Evolutionary conservation across 2,888 invertebrate species (phyloP).

Genomic region (Idaea dimidiata): DNA sequence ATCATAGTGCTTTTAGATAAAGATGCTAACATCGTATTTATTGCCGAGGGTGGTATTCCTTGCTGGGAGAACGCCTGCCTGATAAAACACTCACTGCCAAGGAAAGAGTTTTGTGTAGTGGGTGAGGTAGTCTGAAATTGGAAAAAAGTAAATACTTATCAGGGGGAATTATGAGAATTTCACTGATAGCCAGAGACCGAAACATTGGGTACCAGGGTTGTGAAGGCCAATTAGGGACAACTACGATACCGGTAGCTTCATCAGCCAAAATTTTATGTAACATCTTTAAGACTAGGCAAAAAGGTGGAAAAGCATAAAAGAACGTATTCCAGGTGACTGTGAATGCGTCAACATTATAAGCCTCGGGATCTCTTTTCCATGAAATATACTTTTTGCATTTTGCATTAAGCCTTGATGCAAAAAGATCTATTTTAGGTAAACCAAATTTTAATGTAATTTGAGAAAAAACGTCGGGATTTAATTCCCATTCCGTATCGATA

Average conservation of each 20-base stretch:
- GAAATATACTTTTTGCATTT: background rate
- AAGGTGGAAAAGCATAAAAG: slow-evolving; percentile 24
- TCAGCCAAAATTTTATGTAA: slow-evolving; percentile 26
- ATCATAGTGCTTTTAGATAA: slow-evolving; percentile 17
- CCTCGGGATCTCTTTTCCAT: background rate
- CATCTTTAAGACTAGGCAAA: slow-evolving; percentile 22
- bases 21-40: slow-evolving; percentile 17
- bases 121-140: slow-evolving; percentile 9
- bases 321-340: too few species aligned
- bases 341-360: too few species aligned
- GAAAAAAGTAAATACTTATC: background rate
- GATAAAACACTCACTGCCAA: slow-evolving; percentile 25
- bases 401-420: slow-evolving; percentile 9
- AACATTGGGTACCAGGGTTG: slow-evolving; percentile 31
- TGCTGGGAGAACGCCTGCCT: background rate
- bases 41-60: background rate
- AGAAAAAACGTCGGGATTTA: too few species aligned
- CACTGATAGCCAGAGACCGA: slow-evolving; percentile 12
- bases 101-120: slow-evolving; percentile 11
- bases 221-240: slow-evolving; percentile 28
- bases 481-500: too few species aligned
- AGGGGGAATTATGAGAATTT: slow-evolving; percentile 1
- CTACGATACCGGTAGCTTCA: slow-evolving; percentile 24
- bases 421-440: too few species aligned
- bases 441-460: too few species aligned